Base-by-base conservation (phyloP, 2,797 vertebrate species). In the Mastacembelus armatus region DNA sequence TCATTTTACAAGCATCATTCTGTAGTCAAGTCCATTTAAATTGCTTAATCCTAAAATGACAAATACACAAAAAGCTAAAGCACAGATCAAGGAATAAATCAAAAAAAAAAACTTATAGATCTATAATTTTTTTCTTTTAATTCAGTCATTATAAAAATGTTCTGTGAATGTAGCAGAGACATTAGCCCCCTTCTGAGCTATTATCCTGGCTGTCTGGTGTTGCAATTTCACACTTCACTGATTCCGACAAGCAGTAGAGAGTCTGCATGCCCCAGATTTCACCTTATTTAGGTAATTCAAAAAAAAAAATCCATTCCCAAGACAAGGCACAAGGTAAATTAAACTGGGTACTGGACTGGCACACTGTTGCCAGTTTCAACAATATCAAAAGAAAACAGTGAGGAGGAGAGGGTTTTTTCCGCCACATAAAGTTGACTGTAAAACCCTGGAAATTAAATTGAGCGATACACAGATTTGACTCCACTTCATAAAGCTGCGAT, bases 171-270 rank as follows among this genome's bases (percentile, higher is more conserved):
- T 89, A 93, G 90, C 87, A 87, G 87, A 82, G 89, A 91, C 93
- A 94, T 93, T 93, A 93, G 91, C 92, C 94, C 93, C 94, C 94
- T 94, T 94, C 93, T 93, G 94, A 90, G 94, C 93, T 92, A 94
- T 95, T 95, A 94, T 94, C 91, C 88, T 68, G 79, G 85, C 92
- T 94, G 94, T 94, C 94, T 94, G 93, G 91, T 93, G 92, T 92
- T 93, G 92, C 90, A 94, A 94, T 95, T 95, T 94, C 92, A 94
- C 93, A 94, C 93, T 94, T 85, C 87, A 93, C 90, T 91, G 92
- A 92, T 85, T 94, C 90, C 70, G 90, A 95, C 92, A 93, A 90
- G 89, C 90, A 92, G 89, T 76, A 88, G 87, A 89, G 89, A 89
- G 88, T 87, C 88, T 91, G 87, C 89, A 74, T 93, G 93, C 85